These are phyloP conservation scores for Microcebus tavaratra DNA, from an alignment of 2,113 vertebrate genomes.

Conservation along the genomic window DNA sequence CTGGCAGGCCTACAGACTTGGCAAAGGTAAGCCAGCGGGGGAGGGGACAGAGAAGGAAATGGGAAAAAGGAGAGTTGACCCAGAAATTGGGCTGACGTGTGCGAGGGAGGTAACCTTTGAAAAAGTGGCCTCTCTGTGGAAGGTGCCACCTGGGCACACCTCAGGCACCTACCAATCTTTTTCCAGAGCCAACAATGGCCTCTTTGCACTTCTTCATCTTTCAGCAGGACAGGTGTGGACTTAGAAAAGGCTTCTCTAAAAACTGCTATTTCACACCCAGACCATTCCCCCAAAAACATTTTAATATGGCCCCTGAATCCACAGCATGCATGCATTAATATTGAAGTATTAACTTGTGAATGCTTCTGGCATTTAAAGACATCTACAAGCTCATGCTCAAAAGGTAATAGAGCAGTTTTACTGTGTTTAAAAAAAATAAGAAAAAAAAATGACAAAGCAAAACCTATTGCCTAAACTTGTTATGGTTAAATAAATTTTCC, in stretches of 20 bases:
- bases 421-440: neutral
- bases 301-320: neutral
- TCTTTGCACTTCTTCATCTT: neutral
- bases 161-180: neutral
- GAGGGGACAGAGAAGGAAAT: constrained; percentile 17
- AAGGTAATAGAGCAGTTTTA: neutral
- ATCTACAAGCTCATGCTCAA: neutral
- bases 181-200: neutral
- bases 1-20: neutral
- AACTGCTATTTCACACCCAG: neutral
- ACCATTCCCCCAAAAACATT: neutral
- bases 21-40: neutral
- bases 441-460: neutral
- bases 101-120: neutral
- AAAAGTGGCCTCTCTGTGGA: neutral
- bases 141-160: neutral
- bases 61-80: neutral
- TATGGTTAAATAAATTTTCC: constrained; percentile 45
- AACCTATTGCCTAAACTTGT: neutral
- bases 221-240: neutral
- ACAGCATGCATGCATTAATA: neutral
- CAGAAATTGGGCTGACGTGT: neutral
- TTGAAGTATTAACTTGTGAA: neutral
- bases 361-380: constrained; percentile 32
- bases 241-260: neutral